Base-by-base conservation (phyloP, 2,797 vertebrate genomes). In the Pogonophryne albipinna region DNA sequence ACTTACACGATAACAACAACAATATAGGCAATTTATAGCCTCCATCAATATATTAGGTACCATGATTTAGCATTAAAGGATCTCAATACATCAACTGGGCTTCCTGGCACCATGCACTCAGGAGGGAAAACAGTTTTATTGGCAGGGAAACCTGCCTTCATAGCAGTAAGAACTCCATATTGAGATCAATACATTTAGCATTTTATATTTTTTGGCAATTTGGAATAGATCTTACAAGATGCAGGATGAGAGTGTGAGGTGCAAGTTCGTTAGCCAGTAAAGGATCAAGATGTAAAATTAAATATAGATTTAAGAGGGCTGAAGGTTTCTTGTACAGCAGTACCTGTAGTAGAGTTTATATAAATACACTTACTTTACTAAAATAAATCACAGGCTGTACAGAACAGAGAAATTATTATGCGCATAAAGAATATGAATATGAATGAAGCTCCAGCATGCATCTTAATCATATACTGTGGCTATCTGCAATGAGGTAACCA, bases 31-130 rank as follows among this genome's bases (percentile, higher is more conserved):
- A 47, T 62, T 12, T 31, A 47, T 62, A 47, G 15, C 45, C 23
- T 49, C 10, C 2, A 13, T 34, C 15, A 56, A 49, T 69, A 44
- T 60, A 65, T 82, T 78, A 77, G 65, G 31, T 6, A 6, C 44
- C 15, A 46, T 81, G 41, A 61, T 77, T 79, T 71, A 76, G 49
- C 66, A 84, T 84, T 77, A 78, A 78, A 83, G 65, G 52, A 63
- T 71, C 23, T 79, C 69, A 38, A 58, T 77, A 62, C 41, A 76
- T 83, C 63, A 78, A 57, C 64, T 44, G 16, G 15, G 52, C 45
- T 78, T 84, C 53, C 66, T 78, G 71, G 82, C 70, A 51, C 20
- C 2, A 27, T 60, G 56, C 51, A 78, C 55, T 71, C 16, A 56
- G 34, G 50, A 64, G 17, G 59, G 73, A 59, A 52, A 57, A 23